Evolutionary conservation across 2,888 invertebrate species (phyloP), one percentile per base, ranked within the genome.

Genomic region (Andrena hattorfiana): DNA sequence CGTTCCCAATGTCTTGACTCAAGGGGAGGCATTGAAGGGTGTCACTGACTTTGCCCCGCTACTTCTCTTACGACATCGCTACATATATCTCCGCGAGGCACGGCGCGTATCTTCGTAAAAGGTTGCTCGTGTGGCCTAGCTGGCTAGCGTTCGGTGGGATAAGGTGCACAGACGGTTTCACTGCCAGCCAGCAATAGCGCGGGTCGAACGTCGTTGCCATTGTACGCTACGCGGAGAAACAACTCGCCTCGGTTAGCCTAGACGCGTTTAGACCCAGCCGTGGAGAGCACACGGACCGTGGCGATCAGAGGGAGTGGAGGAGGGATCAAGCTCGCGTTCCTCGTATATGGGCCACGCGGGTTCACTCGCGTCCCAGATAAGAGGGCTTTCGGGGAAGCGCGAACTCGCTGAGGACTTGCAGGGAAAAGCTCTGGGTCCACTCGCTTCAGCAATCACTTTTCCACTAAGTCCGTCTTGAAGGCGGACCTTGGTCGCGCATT

Each of bases 171-270:
- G 76, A 62, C 48, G 56, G 85, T 88, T 90, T 87, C 85, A 87
- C 86, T 86, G 87, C 71, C 88, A 87, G 83, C 76, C 86, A 78
- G 87, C 81, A 87, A 85, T 85, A 80, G 83, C 83, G 86, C 86
- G 85, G 85, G 83, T 72, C 79, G 84, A 76, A 63, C 71, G 74
- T 81, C 76, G 71, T 85, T 85, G 83, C 83, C 77, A 87, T 89
- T 89, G 88, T 81, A 86, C 83, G 80, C 87, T 83, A 72, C 82
- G 79, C 62, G 56, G 73, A 76, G 85, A 79, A 87, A 87, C 83
- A 63, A 70, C 69, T 74, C 62, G 80, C 64, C 69, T 70, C 60
- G 83, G 71, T 77, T 74, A 70, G 71, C 87, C 77, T 66, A 73
- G 74, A 69, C 75, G 75, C 79, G 82, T 80, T 87, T 87, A 85